Evolutionary conservation across 2,113 vertebrate genomes (phyloP), one percentile per base, ranked within the genome.

Genomic region (Lanius ludovicianus): DNA sequence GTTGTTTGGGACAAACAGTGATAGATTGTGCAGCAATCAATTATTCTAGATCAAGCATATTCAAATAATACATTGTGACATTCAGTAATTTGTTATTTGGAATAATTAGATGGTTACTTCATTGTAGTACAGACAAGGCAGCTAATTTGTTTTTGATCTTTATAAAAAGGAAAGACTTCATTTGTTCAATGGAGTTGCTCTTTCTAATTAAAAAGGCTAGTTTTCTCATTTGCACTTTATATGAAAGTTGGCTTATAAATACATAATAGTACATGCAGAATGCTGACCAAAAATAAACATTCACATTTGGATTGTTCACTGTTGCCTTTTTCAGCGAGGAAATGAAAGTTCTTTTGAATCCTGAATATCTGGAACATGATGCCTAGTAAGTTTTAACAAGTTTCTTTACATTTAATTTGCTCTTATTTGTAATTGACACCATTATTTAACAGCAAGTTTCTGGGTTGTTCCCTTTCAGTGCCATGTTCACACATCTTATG

Each of bases 331-430:
- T 79, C 98, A 99, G 99, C 64, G 99, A 99, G 95, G 99, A 99
- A 98, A 99, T 99, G 99, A 99, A 98, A 98, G 98, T 98, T 94
- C 97, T 99, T 85, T 96, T 99, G 97, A 98, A 99, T 97, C 99
- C 99, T 30, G 97, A 96, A 65, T 99, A 98, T 97, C 98, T 99
- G 91, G 99, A 99, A 90, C 99, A 99, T 35, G 99, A 99, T 96
- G 99, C 99, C 86, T 99, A 99, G 99, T 99, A 98, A 99, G 99
- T 99, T 93, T 70, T 90, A 90, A 89, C 79, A 74, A 79, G 75
- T 95, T 95, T 50, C 86, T 90, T 94, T 96, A 82, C 80, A 71
- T 97, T 88, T 90, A 65, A 35, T 87, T 79, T 67, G 39, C 44
- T 71, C 37, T 71, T 84, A 52, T 57, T 78, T 91, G 25, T 78